Evolutionary conservation across 92 coral and sea anemone species (phyloP).

Genomic region (Diadumene lineata): DNA sequence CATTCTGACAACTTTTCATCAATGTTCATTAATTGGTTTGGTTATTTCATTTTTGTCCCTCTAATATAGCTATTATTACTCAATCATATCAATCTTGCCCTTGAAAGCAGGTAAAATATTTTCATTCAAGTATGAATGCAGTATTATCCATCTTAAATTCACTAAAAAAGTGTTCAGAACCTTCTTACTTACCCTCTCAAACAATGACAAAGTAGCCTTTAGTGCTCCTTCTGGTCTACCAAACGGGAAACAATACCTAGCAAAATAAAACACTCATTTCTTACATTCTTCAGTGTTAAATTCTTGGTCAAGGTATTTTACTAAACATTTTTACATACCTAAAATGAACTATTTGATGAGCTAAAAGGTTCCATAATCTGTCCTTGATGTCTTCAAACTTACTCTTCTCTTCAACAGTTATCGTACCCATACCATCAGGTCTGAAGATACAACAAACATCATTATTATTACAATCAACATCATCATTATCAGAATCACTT

Average conservation of each 20-base stretch:
- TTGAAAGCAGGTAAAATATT: no score
- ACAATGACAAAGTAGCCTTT: conserved; percentile 91
- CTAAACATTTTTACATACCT: conserved; percentile 78
- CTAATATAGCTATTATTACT: no score
- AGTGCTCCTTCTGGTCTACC: conserved; percentile 99
- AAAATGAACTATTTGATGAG: conserved; percentile 86
- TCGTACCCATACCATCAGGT: conserved; percentile 96
- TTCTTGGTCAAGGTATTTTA: no score
- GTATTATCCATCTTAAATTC: no score
- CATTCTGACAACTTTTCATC: no score
- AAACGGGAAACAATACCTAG: conserved; percentile 94
- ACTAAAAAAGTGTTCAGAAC: not conserved
- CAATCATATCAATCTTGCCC: no score
- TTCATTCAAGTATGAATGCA: no score
- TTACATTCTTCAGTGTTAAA: not conserved
- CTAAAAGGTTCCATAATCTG: conserved; percentile 89
- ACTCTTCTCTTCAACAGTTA: conserved; percentile 80
- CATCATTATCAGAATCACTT: not conserved
- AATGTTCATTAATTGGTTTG: no score
- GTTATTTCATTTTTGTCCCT: no score
- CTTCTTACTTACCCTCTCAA: conserved; percentile 80
- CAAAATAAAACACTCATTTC: not conserved
- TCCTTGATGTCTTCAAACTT: conserved; percentile 92
- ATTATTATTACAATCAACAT: not conserved
- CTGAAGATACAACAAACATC: conserved; percentile 26